Evolutionary conservation across 2,888 invertebrate genomes (phyloP).

Genomic region (Mimumesa dahlbomi): DNA sequence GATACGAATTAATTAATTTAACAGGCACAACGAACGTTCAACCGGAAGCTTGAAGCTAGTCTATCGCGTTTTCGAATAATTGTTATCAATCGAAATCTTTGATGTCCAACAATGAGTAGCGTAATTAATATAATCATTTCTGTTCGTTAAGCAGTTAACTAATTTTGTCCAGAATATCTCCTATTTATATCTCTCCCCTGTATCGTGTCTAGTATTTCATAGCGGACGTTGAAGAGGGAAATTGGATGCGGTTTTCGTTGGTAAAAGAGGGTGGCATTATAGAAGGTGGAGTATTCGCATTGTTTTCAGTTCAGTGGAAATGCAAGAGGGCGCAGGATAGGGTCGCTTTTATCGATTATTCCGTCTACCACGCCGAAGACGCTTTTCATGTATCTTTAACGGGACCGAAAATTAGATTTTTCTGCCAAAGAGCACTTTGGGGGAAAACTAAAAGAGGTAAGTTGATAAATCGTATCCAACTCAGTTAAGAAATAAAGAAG

Average conservation of each 20-base stretch:
- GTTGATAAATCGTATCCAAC: background rate
- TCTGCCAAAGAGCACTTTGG: conserved; percentile 15
- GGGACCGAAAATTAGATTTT: conserved; percentile 50
- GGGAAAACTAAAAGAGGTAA: background rate
- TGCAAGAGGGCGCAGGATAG: conserved; percentile 51
- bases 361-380: conserved; percentile 43
- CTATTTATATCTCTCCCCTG: too few species aligned
- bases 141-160: too few species aligned
- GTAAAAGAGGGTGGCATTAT: conserved; percentile 43
- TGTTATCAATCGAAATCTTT: too few species aligned
- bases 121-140: too few species aligned
- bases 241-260: conserved; percentile 35
- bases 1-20: conserved; percentile 53
- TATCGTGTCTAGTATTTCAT: too few species aligned
- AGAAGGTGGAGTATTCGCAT: conserved; percentile 46
- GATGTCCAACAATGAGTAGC: too few species aligned
- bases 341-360: conserved; percentile 63
- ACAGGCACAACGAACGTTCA: conserved; percentile 14
- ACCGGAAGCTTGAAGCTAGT: too few species aligned
- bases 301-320: conserved; percentile 61
- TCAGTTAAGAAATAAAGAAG: background rate
- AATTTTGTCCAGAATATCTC: too few species aligned
- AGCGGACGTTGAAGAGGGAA: too few species aligned
- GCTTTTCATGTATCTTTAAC: conserved; percentile 56
- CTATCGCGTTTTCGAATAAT: too few species aligned